phyloP scores from a whole-genome alignment of 2,113 vertebrate genomes.

The Nymphicus hollandicus region DNA sequence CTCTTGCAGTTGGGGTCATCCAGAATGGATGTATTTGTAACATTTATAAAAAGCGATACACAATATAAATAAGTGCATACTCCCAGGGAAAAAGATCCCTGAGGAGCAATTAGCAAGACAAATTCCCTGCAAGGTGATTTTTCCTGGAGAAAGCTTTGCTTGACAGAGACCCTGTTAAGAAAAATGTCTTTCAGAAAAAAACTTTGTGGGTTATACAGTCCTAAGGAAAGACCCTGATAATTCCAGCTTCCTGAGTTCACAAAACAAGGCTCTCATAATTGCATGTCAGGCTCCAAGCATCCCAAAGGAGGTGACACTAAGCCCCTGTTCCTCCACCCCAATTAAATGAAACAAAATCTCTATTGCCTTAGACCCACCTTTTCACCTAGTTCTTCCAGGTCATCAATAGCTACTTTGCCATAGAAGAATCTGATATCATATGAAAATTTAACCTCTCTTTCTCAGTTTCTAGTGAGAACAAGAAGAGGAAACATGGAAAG shows the following conservation, averaged over 20 bases:
- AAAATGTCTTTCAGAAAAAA: constrained; percentile 10
- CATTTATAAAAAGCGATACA: neutral
- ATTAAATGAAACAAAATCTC: constrained; percentile 2
- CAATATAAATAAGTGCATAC: neutral
- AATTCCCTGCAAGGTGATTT: neutral
- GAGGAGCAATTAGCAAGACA: neutral
- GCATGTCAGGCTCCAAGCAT: neutral
- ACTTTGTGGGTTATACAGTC: neutral
- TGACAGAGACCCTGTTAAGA: neutral
- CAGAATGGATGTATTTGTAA: neutral
- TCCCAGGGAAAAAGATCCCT: neutral
- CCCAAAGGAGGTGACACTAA: constrained; percentile 35
- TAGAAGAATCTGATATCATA: neutral
- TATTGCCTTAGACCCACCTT: neutral
- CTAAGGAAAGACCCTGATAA: constrained; percentile 1
- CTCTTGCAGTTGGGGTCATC: neutral
- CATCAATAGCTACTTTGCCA: neutral
- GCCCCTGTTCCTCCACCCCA: neutral
- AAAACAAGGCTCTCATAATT: neutral
- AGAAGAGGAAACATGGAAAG: neutral
- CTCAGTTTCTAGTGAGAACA: neutral
- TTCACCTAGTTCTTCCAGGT: neutral
- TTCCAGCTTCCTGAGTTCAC: neutral
- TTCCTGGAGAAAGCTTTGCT: neutral
- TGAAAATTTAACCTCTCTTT: neutral